Evolutionary conservation across 64 coral and sea anemone species (phyloP).

Genomic region (Hydrozoanthus tunicans): DNA sequence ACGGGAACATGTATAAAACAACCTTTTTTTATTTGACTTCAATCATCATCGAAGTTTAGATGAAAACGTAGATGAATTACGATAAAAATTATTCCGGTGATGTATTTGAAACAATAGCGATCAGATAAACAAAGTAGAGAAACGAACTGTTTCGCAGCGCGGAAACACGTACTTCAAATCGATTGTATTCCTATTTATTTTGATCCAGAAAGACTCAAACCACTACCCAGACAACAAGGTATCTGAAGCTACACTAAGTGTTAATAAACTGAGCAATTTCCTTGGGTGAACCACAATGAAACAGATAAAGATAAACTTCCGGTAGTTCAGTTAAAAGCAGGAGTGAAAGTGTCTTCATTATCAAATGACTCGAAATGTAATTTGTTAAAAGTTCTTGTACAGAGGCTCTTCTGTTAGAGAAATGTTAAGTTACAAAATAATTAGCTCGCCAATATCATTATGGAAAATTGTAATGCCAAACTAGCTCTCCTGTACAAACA

Average conservation of each 20-base stretch:
- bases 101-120: neutral
- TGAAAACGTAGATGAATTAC: no score
- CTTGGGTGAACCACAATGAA: neutral
- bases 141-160: neutral
- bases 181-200: neutral
- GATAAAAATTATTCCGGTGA: neutral
- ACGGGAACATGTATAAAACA: no score
- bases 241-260: neutral
- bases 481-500: conserved; percentile 24
- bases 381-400: no score
- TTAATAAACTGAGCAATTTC: neutral
- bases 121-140: neutral
- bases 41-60: no score
- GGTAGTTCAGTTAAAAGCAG: no score
- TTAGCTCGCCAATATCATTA: neutral
- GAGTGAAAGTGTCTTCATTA: no score
- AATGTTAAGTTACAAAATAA: neutral
- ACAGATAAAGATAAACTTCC: neutral
- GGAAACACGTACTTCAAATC: neutral
- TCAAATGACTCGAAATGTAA: no score
- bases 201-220: neutral
- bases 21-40: no score
- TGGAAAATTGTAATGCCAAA: neutral
- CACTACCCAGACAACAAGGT: neutral
- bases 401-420: no score